Conservation (phyloP, 2,797 vertebrate genomes). For the Simalia tracyae region DNA sequence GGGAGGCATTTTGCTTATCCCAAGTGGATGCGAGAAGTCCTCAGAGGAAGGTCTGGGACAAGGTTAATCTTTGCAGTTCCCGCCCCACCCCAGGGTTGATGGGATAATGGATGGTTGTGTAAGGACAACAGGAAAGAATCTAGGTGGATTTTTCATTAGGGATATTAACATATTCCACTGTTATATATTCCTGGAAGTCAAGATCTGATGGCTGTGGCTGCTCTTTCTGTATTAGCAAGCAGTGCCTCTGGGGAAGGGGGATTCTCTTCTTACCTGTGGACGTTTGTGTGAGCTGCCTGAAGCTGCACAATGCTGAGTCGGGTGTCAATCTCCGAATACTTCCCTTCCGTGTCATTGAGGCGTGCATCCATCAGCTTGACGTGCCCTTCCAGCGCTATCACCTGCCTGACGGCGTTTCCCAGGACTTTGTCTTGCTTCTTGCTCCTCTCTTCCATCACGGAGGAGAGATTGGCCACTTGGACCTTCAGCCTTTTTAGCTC, state of each 20-base stretch:
- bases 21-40: too few species aligned
- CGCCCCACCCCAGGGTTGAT: too few species aligned
- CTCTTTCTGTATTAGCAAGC: background rate
- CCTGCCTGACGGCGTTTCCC: constrained; percentile 85
- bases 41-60: background rate
- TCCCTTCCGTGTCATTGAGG: constrained; percentile 89
- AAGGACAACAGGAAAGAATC: background rate
- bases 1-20: too few species aligned
- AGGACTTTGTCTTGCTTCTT: constrained; percentile 89
- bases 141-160: background rate
- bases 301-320: constrained; percentile 95
- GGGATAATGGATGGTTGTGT: too few species aligned
- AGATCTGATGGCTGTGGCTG: accelerated
- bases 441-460: constrained; percentile 84
- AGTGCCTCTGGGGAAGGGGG: accelerated
- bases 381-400: constrained; percentile 89
- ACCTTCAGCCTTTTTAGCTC: constrained; percentile 86
- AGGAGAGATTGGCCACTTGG: constrained; percentile 90
- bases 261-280: constrained; percentile 85
- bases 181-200: background rate
- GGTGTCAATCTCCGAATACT: constrained; percentile 95
- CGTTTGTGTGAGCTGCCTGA: constrained; percentile 89
- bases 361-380: constrained; percentile 85
- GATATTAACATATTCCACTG: background rate
- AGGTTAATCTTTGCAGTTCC: too few species aligned